Evolutionary conservation across 1,140 invertebrate genomes (phyloP).

Genomic region (Orius insidiosus): DNA sequence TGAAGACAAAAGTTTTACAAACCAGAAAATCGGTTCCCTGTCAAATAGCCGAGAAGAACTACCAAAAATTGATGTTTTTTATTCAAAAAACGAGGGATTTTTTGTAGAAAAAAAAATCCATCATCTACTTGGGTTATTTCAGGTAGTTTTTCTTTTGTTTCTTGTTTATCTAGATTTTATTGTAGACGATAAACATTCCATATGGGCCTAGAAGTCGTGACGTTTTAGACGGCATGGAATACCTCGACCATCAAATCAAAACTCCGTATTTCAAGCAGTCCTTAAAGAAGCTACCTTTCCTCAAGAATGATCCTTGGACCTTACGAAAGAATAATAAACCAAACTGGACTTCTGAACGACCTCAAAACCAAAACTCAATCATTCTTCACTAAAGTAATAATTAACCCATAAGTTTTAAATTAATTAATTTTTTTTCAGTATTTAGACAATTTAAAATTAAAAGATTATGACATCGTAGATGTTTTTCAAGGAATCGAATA

Average conservation of each 20-base stretch:
- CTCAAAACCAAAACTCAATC: slow-evolving; percentile 44
- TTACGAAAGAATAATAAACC: slow-evolving; percentile 37
- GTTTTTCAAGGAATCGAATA: slow-evolving; percentile 79
- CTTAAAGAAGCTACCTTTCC: slow-evolving; percentile 56
- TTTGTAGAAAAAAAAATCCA: too few relatives aligned
- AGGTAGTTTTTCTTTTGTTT: too few relatives aligned
- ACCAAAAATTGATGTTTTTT: too few relatives aligned
- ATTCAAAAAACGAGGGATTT: too few relatives aligned
- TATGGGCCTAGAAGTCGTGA: slow-evolving; percentile 39
- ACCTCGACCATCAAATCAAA: slow-evolving; percentile 57
- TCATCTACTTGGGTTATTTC: too few relatives aligned
- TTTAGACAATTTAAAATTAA: slow-evolving; percentile 49
- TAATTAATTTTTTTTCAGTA: slow-evolving; percentile 56
- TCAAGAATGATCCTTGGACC: slow-evolving; percentile 59
- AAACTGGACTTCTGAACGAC: slow-evolving; percentile 29
- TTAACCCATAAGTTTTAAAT: too few relatives aligned
- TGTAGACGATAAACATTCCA: slow-evolving; percentile 52
- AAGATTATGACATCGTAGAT: slow-evolving; percentile 64
- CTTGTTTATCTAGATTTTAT: too few relatives aligned
- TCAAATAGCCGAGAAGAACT: too few relatives aligned
- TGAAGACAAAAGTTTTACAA: too few relatives aligned
- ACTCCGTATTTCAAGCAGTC: slow-evolving; percentile 51
- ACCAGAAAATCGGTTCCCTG: too few relatives aligned
- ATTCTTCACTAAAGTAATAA: slow-evolving; percentile 49
- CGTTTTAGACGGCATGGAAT: slow-evolving; percentile 45